Evolutionary conservation across 1,140 invertebrate genomes (phyloP), one percentile per base, ranked within the genome.

Genomic region (Medauroidea extradentata): DNA sequence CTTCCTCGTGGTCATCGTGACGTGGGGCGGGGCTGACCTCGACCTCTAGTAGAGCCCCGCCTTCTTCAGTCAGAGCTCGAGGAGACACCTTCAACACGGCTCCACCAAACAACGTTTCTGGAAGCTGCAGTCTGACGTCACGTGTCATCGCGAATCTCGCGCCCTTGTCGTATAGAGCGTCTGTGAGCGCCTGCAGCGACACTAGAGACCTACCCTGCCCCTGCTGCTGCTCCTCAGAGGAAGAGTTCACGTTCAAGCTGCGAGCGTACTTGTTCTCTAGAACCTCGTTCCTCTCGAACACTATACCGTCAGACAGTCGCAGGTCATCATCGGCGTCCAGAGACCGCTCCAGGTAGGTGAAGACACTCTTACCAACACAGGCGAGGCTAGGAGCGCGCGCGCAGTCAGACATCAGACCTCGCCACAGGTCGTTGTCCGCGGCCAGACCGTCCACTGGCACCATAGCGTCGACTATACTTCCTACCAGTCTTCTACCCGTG

Each of bases 81-180:
- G 89, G 89, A 19, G 87, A 88, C 39, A 91, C 80, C 63, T 83
- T 85, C 41, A 91, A 68, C 13, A 79, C 82, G 1, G 84, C 81
- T 5, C 86, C 86, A 41, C 87, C 80, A 62, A 89, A 88, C 42
- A 83, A 78, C 42, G 83, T 79, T 51, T 87, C 79, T 0, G 89
- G 89, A 19, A 91, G 64, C 18, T 81, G 75, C 3, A 90, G 57
- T 64, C 86, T 83, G 62, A 90, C 79, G 67, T 91, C 85, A 59
- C 89, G 84, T 0, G 86, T 89, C 70, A 88, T 85, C 2, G 90
- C 72, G 67, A 91, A 91, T 61, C 85, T 83, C 0, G 87, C 74
- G 0, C 83, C 80, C 69, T 85, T 86, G 25, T 81, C 80, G 62
- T 85, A 82, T 2, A 91, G 68, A 0, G 85, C 81, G 59, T 82